A percentile compares a stretch with the other conserved stretches of the same genome.
Conservation (phyloP, 1,140 invertebrate species). For the Wiebesia pumilae region DNA sequence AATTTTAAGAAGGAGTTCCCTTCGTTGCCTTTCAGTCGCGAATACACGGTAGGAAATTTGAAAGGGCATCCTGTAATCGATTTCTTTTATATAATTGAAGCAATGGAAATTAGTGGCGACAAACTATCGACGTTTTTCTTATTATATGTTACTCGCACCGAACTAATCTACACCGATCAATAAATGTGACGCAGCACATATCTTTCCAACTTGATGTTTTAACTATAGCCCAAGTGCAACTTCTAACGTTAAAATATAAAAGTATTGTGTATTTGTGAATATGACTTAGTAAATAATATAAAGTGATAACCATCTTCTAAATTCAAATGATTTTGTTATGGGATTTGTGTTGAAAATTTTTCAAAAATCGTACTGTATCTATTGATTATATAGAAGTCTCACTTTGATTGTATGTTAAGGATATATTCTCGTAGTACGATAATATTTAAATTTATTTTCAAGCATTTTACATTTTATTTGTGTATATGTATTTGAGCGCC, state of each 20-base stretch:
- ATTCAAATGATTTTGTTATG: neutral
- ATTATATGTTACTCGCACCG: slow-evolving; percentile 50
- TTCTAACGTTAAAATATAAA: neutral
- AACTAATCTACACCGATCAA: slow-evolving; percentile 49
- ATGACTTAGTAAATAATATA: neutral
- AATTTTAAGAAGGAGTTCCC: neutral
- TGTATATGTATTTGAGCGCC: neutral
- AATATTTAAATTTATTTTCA: neutral
- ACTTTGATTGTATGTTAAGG: slow-evolving; percentile 3
- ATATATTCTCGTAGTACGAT: neutral
- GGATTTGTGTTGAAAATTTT: neutral
- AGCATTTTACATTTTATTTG: no score
- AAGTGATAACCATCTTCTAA: neutral
- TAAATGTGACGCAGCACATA: slow-evolving; percentile 52
- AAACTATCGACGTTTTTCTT: slow-evolving; percentile 46
- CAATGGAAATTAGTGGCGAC: slow-evolving; percentile 27
- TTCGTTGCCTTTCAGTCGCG: neutral
- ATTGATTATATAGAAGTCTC: neutral
- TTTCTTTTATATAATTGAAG: no score
- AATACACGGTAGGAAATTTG: no score
- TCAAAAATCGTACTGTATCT: neutral
- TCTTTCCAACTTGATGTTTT: slow-evolving; percentile 56
- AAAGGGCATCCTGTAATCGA: no score
- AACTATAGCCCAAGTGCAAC: slow-evolving; percentile 27
- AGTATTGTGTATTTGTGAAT: neutral